A percentile compares a stretch with the other conserved stretches of the same genome.
Evolutionary conservation across 2,113 vertebrate species (phyloP).

Genomic region (Marmota flaviventris): DNA sequence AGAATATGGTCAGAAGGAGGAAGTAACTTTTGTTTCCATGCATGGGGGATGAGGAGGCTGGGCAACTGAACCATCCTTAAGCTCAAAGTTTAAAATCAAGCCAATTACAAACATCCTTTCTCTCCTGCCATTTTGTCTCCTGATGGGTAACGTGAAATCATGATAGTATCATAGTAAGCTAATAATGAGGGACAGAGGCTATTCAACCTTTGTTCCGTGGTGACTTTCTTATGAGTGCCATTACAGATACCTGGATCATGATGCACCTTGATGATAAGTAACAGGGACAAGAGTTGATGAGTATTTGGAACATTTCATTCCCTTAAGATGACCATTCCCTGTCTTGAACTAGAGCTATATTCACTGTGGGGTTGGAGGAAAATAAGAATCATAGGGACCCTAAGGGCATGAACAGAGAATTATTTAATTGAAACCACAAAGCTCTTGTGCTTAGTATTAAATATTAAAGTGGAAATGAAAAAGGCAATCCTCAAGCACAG

Average conservation of each 20-base stretch:
- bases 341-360: not conserved
- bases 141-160: not conserved
- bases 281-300: not conserved
- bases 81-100: constrained; percentile 28
- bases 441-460: constrained; percentile 49
- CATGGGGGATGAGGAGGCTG: not conserved
- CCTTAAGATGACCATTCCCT: not conserved
- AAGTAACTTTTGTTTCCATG: not conserved
- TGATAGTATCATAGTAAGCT: not conserved
- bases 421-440: constrained; percentile 44
- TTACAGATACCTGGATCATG: not conserved
- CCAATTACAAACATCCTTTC: not conserved
- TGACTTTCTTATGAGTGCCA: not conserved
- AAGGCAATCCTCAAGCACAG: not conserved
- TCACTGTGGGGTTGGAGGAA: not conserved
- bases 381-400: not conserved
- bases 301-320: not conserved
- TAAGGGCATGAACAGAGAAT: constrained; percentile 25
- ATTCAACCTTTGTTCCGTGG: not conserved
- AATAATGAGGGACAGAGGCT: not conserved
- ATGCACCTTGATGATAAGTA: not conserved
- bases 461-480: constrained; percentile 52
- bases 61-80: not conserved
- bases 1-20: not conserved
- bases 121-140: not conserved